Base-by-base conservation (phyloP, 2,797 vertebrate genomes). In the Adrianichthys oophorus region DNA sequence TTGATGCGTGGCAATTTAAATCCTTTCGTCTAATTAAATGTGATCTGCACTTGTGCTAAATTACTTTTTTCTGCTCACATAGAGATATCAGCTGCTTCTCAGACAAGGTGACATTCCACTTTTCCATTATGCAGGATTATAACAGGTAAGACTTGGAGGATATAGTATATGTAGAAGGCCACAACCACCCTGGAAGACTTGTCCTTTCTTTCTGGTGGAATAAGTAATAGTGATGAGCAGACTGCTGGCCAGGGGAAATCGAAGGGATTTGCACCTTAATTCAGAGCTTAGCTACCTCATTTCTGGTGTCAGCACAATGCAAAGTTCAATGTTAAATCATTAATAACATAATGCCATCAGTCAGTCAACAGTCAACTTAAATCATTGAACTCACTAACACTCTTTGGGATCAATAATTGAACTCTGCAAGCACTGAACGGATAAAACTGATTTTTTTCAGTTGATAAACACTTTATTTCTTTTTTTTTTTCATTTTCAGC, bases 1-100 rank as follows among this genome's bases (percentile, higher is more conserved):
- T 91, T 92, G 91, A 93, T 91, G 91, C 92, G 90, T 91, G 87
- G 89, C 90, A 90, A 92, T 92, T 92, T 92, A 92, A 93, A 92
- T 92, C 90, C 90, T 89, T 86, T 88, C 86, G 77, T 91, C 91
- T 92, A 93, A 93, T 93, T 93, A 93, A 93, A 92, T 92, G 91
- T 90, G 90, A 93, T 93, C 90, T 92, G 87, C 85, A 89, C 91
- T 92, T 86, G 89, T 92, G 91, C 91, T 91, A 92, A 92, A 91
- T 93, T 84, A 90, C 91, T 90, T 92, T 92, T 84, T 69, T 59
- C 62, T 69, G 59, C 78, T 84, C 78, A 64, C 87, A 79, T 85
- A 91, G 87, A 87, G 87, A 89, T 91, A 91, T 91, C 89, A 86
- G 88, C 87, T 90, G 88, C 88, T 88, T 91, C 89, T 84, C 91